phyloP scores from a whole-genome alignment of 1,140 invertebrate species.

The Diplogasteroides magnus region DNA sequence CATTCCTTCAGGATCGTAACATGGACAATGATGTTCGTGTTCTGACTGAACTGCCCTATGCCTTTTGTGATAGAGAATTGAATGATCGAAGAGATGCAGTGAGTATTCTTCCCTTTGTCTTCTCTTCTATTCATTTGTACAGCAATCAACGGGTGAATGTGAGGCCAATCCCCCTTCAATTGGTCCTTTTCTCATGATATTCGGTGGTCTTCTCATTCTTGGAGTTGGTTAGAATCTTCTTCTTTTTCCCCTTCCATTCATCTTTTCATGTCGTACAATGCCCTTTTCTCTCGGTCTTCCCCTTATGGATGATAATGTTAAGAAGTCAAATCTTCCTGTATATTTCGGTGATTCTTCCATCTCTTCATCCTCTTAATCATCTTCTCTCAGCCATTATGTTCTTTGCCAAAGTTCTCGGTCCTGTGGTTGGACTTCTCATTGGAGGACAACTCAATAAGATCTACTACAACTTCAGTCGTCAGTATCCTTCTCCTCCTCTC shows the following conservation, averaged over 20 bases:
- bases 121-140: background rate
- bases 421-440: constrained; percentile 33
- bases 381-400: constrained; percentile 37
- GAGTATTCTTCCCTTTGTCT: too few species aligned
- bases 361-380: constrained; percentile 1
- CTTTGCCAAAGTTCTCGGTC: constrained; percentile 36
- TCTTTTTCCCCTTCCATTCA: background rate
- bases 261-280: constrained; percentile 26
- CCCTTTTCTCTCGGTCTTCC: constrained; percentile 49
- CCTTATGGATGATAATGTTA: constrained; percentile 55
- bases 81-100: constrained; percentile 8
- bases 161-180: constrained; percentile 15
- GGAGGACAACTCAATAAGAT: constrained; percentile 33
- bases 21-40: constrained; percentile 10
- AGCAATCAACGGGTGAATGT: constrained; percentile 33
- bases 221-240: constrained; percentile 24
- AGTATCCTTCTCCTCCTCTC: constrained; percentile 7
- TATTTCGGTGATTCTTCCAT: constrained; percentile 39
- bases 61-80: constrained; percentile 26
- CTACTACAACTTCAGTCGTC: constrained; percentile 36
- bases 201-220: constrained; percentile 31
- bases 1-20: too few species aligned
- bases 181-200: constrained; percentile 36
- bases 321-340: constrained; percentile 49
- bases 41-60: constrained; percentile 21